Evolutionary conservation across 1,140 invertebrate genomes (phyloP), one percentile per base, ranked within the genome.

Genomic region (Danaus plexippus): DNA sequence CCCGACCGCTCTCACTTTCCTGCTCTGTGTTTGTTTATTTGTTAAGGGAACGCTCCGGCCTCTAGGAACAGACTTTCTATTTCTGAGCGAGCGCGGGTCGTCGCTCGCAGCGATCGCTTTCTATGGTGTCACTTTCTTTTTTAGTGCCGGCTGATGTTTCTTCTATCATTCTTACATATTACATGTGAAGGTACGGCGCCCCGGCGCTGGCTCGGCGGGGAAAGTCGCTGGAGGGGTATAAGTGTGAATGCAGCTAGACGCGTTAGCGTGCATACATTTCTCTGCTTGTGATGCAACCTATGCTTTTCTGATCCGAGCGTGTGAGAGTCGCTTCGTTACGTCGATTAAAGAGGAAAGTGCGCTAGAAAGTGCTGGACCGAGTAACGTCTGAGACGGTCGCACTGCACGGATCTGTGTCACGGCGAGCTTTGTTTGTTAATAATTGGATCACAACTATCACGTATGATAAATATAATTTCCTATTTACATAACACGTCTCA

Each of bases 311-410:
- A 63, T 67, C 67, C 59, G 68, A 71, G 75, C 69, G 72, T 77
- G 78, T 80, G 80, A 81, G 80, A 84, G 75, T 78, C 69, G 74
- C 67, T 82, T 78, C 69, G 81, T 86, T 87, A 85, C 84, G 81
- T 87, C 81, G 82, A 85, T 83, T 82, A 81, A 70, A 75, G 68
- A 73, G 79, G 81, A 86, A 85, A 85, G 81, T 73, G 77, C 63
- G 71, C 77, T 79, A 79, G 81, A 85, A 85, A 85, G 83, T 83
- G 61, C 72, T 61, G 40, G 53, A 61, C 57, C 57, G 64, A 52
- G 47, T 45, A 51, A 42, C 41, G 56, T 57, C 15, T 32, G 22
- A 32, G 62, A 63, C 58, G 54, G 47, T 57, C 63, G 54, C 56
- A 54, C 66, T 52, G 56, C 12, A 42, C 50, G 9, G 54, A 80